Base-by-base conservation (phyloP, 2,888 invertebrate genomes). In the Acleris cristana region DNA sequence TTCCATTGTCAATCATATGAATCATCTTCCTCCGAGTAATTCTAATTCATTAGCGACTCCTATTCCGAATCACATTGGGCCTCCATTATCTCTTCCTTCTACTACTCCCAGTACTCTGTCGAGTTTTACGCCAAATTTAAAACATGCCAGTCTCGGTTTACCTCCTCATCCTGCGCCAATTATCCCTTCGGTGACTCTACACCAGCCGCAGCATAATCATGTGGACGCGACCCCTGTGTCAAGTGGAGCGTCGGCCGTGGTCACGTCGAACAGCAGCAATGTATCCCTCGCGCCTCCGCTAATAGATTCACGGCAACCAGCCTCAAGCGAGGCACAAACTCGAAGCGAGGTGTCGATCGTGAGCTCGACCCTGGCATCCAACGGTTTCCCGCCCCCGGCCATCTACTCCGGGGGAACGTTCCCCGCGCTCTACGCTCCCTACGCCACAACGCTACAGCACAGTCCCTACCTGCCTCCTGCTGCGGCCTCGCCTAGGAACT, bases 361-460 rank as follows among this genome's bases (percentile, higher is more conserved):
- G 89, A 95, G 79, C 93, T 94, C 96, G 12, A 95, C 96, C 2
- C 95, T 96, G 77, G 94, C 95, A 69, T 93, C 95, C 72, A 94
- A 87, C 67, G 90, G 92, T 49, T 92, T 86, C 75, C 91, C 91
- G 44, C 94, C 97, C 71, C 97, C 97, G 76, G 95, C 96, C 12
- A 96, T 96, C 1, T 97, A 96, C 83, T 94, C 96, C 64, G 88
- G 86, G n/a, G 82, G 84, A 49, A 78, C 87, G 49, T 90, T 90
- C 72, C 95, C 95, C 71, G 95, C 96, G 49, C 92, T 97, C 71
- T 97, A 97, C 82, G 95, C 97, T 16, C 97, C 97, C 0, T 97
- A 96, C 80, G 95, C 96, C 68, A 94, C 95, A 69, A 94, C 95
- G 65, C 84, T 95, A 71, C 95, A 95, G 86, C 95, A 96, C 86